Base-by-base conservation (phyloP, 2,888 invertebrate species). In the Schizaphis graminum region DNA sequence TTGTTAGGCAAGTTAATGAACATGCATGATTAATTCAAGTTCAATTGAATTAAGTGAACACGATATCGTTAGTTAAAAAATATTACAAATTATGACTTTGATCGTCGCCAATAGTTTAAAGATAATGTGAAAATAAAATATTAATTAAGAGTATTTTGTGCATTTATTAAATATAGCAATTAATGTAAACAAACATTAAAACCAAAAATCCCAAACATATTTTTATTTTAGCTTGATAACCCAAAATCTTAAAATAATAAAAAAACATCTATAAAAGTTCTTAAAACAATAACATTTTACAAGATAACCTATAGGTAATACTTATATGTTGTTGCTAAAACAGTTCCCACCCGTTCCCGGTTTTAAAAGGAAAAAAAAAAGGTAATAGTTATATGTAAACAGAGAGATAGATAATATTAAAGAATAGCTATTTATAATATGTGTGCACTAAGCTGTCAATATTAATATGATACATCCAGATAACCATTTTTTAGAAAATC, bases 141-240 rank as follows among this genome's bases (percentile, higher is more conserved):
- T n/a, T 67, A 67, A 28, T 11, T n/a, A 28, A 61, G 0, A 61
- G 11, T 61, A 61, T 61, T 61, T 61, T 28, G 0, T 3, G 11
- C 11, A 4, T 1, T n/a, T 61, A 61, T n/a, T n/a, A n/a, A n/a
- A 21, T n/a, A 16, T 13, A 67, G n/a, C 16, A n/a, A n/a, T 67
- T n/a, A 67, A 67, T 67, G n/a, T 16, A 67, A n/a, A 67, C n/a
- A 67, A n/a, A n/a, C n/a, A 67, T 67, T 67, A n/a, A 67, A 67
- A 67, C 67, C 16, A 16, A 67, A 67, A 13, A 61, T 61, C 28
- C 28, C 61, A 61, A 28, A 61, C 11, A 13, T 11, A 28, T 61
- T 61, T 61, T 61, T 28, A 53, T 11, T 61, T n/a, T 61, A 61
- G 3, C 11, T 61, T 61, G 28, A 28, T 61, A 28, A 61, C 28